phyloP scores from a whole-genome alignment of 2,888 invertebrate species.

The Trissoscelio sp. region DNA sequence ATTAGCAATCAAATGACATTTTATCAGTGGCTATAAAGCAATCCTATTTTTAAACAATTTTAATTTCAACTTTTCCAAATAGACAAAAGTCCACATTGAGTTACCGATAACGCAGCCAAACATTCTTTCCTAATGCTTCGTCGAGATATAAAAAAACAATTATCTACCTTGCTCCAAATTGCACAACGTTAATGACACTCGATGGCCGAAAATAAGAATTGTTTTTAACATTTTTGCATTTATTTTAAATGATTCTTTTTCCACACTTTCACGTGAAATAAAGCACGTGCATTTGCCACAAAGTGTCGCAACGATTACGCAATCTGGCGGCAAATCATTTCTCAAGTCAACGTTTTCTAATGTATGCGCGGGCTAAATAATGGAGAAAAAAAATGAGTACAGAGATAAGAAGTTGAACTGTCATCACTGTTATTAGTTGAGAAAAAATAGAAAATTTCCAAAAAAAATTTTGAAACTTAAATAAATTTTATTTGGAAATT shows the following conservation, averaged over 20 bases:
- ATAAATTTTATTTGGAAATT: no score
- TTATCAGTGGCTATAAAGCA: no score
- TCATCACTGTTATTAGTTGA: background rate
- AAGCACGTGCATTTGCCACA: constrained; percentile 22
- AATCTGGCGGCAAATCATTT: constrained; percentile 33
- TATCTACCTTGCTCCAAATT: constrained; percentile 13
- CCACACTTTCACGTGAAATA: constrained; percentile 11
- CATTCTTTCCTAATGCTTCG: constrained; percentile 7
- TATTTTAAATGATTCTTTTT: background rate
- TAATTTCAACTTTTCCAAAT: no score
- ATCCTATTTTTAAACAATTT: no score
- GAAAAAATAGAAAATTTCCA: no score
- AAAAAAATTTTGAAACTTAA: no score
- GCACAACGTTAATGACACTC: constrained; percentile 22
- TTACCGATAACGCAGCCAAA: no score
- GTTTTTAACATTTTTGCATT: background rate
- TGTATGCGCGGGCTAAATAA: background rate
- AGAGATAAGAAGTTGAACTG: constrained; percentile 2
- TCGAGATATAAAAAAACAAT: constrained; percentile 12
- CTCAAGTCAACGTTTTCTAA: constrained; percentile 36
- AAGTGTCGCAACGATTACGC: constrained; percentile 29
- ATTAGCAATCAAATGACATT: no score
- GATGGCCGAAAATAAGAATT: background rate
- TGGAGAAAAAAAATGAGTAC: background rate
- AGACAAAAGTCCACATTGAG: no score